These are phyloP conservation scores for Neomonachus schauinslandi DNA, from an alignment of 2,113 vertebrate genomes.

Conservation along the genomic window DNA sequence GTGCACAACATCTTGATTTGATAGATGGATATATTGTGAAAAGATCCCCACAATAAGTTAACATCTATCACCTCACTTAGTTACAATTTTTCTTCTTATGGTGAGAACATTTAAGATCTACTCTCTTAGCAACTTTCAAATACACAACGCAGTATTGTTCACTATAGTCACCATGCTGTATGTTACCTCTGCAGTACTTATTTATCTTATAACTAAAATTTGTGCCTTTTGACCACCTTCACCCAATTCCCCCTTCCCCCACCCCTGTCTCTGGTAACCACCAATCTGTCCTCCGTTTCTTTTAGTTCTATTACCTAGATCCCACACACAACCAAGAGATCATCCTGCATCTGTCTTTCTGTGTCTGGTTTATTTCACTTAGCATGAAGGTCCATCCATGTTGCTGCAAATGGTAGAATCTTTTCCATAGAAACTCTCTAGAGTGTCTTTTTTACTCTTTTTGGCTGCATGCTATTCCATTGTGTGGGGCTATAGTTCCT, in stretches of 20 bases:
- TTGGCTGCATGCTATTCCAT: neutral
- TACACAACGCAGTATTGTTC: neutral
- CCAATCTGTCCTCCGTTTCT: neutral
- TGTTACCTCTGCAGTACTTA: neutral
- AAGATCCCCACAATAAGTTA: neutral
- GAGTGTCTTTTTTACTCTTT: neutral
- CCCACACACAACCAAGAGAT: neutral
- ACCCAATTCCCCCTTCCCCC: neutral
- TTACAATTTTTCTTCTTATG: neutral
- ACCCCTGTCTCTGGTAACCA: neutral
- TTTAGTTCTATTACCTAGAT: neutral
- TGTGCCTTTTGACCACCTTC: neutral
- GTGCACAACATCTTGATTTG: neutral
- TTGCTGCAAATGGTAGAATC: neutral
- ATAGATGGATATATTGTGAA: neutral
- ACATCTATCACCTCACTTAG: neutral
- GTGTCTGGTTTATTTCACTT: neutral
- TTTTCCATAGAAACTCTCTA: neutral
- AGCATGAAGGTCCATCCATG: neutral
- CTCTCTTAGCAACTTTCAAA: neutral
- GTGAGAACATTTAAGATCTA: neutral
- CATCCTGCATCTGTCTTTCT: neutral
- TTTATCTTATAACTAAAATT: neutral
- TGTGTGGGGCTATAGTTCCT: neutral
- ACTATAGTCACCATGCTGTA: neutral